Evolutionary conservation across 2,113 vertebrate genomes (phyloP).

Genomic region (Phrynocephalus versicolor): DNA sequence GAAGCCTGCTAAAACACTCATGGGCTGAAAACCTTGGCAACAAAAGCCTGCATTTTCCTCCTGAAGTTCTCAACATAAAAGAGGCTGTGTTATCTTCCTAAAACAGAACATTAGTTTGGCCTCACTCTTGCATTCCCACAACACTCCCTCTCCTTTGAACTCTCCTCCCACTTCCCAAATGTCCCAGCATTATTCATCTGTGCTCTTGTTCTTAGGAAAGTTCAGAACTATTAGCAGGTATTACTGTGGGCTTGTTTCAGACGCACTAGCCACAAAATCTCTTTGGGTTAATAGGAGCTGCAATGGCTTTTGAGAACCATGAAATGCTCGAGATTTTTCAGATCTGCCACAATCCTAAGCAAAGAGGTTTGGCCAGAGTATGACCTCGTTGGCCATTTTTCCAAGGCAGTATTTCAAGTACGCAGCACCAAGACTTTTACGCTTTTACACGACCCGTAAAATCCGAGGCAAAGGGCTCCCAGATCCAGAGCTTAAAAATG

Average conservation of each 20-base stretch:
- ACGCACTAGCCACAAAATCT: background rate
- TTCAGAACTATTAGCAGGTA: slow-evolving; percentile 10
- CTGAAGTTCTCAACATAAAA: background rate
- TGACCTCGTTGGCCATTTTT: background rate
- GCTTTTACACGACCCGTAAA: too few species aligned
- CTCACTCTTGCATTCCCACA: slow-evolving; percentile 10
- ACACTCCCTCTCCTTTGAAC: slow-evolving; percentile 4
- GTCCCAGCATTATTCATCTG: background rate
- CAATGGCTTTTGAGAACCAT: background rate
- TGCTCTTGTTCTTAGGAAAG: background rate
- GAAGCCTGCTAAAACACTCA: background rate
- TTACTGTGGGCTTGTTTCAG: background rate
- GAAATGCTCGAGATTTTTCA: background rate
- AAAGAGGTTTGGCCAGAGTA: background rate
- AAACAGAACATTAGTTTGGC: background rate
- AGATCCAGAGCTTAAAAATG: too few species aligned
- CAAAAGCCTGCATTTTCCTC: background rate
- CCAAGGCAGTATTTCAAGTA: background rate
- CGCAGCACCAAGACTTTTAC: background rate
- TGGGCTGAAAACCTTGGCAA: background rate
- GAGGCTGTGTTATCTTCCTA: background rate
- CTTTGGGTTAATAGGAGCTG: background rate
- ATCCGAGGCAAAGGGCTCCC: too few species aligned
- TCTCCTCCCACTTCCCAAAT: slow-evolving; percentile 1
- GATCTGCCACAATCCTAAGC: background rate